A percentile compares a stretch with the other conserved stretches of the same genome.
Evolutionary conservation across 2,113 vertebrate genomes (phyloP).

Genomic region (Salvelinus fontinalis): DNA sequence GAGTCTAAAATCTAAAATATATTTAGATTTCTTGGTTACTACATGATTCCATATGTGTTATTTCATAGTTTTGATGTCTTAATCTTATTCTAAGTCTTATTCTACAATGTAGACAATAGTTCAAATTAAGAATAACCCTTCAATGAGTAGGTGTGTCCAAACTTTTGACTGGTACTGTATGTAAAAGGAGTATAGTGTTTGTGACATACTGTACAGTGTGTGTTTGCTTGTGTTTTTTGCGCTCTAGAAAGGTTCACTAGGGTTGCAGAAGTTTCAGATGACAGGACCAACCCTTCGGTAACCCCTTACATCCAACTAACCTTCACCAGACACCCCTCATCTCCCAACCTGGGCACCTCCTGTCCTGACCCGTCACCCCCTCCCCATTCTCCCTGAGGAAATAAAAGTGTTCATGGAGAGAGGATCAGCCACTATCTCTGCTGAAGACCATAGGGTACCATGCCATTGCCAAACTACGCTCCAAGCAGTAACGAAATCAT

Average conservation of each 20-base stretch:
- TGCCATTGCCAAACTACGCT: conserved; percentile 22
- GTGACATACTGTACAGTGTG: conserved; percentile 9
- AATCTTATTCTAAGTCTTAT: too few relatives aligned
- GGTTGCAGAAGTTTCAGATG: conserved; percentile 53
- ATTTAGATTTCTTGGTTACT: too few relatives aligned
- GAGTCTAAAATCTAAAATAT: too few relatives aligned
- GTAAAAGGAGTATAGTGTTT: too few relatives aligned
- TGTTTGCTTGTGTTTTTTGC: conserved; percentile 34
- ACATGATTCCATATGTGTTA: too few relatives aligned
- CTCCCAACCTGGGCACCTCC: conserved; percentile 6
- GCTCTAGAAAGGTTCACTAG: conserved; percentile 39
- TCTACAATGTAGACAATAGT: too few relatives aligned
- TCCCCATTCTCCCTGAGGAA: conserved; percentile 41
- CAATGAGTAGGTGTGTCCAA: too few relatives aligned
- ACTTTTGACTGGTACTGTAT: too few relatives aligned
- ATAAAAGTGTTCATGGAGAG: conserved; percentile 63
- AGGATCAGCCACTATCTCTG: conserved; percentile 10
- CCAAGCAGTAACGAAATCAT: conserved; percentile 48
- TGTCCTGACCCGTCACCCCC: not conserved
- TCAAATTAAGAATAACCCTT: too few relatives aligned
- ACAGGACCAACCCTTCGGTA: conserved; percentile 41
- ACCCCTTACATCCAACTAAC: conserved; percentile 39
- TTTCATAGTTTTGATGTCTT: too few relatives aligned
- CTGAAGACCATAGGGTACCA: conserved; percentile 15
- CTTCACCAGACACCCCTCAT: conserved; percentile 8